These are phyloP conservation scores for Puma concolor DNA, from an alignment of 2,113 vertebrate species.

Conservation along the genomic window DNA sequence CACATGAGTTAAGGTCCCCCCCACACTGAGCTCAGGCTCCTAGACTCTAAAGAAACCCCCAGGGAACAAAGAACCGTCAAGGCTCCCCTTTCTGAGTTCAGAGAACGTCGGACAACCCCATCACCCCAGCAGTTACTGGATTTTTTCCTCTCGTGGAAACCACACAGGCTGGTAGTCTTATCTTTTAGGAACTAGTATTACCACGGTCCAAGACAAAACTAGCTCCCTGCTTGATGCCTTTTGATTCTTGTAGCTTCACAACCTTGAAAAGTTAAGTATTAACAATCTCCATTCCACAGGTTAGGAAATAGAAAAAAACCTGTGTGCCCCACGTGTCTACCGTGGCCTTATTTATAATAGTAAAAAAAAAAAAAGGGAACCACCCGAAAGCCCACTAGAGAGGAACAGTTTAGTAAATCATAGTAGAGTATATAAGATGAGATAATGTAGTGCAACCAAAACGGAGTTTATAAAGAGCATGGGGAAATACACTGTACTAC, in stretches of 20 bases:
- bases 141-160: not conserved
- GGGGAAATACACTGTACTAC: not conserved
- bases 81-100: not conserved
- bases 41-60: not conserved
- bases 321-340: not conserved
- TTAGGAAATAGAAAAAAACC: not conserved
- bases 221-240: not conserved
- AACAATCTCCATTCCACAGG: not conserved
- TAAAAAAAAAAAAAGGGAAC: not conserved
- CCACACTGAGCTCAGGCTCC: not conserved
- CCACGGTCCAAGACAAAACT: not conserved
- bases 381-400: not conserved
- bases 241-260: not conserved
- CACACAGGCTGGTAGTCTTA: not conserved
- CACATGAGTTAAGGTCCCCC: slow-evolving; percentile 81
- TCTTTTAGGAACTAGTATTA: not conserved
- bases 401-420: not conserved
- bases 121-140: not conserved
- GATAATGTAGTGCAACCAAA: not conserved
- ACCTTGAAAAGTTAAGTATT: not conserved
- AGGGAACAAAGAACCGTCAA: not conserved
- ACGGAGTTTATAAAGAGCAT: not conserved
- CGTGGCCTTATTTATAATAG: not conserved
- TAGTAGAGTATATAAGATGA: slow-evolving; percentile 32
- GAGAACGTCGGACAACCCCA: fast-evolving